Evolutionary conservation across 2,888 invertebrate species (phyloP).

Genomic region (Mimumesa dahlbomi): DNA sequence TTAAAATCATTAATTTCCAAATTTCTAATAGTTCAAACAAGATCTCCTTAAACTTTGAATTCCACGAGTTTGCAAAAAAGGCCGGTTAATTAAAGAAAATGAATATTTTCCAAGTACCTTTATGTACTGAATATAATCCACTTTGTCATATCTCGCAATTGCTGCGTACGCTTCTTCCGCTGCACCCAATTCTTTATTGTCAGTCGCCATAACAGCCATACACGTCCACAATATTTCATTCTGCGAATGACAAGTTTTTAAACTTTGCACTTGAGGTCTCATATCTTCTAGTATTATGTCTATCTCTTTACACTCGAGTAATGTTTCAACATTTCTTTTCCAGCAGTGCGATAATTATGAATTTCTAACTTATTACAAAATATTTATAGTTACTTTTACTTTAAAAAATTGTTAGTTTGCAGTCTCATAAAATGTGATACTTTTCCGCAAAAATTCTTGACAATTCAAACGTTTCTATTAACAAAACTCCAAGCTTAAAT

Average conservation of each 20-base stretch:
- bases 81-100: too few relatives aligned
- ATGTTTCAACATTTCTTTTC: too few relatives aligned
- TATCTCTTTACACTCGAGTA: too few relatives aligned
- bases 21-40: too few relatives aligned
- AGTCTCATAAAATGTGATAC: neutral
- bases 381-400: too few relatives aligned
- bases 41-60: too few relatives aligned
- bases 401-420: too few relatives aligned
- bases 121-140: slow-evolving; percentile 90
- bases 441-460: neutral
- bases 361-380: too few relatives aligned
- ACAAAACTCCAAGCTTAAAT: neutral
- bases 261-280: neutral
- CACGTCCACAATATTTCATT: slow-evolving; percentile 94
- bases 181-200: slow-evolving; percentile 91
- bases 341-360: too few relatives aligned
- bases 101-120: slow-evolving; percentile 83
- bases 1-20: too few relatives aligned
- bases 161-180: slow-evolving; percentile 98
- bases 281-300: too few relatives aligned
- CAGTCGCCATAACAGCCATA: slow-evolving; percentile 94
- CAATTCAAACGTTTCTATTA: neutral
- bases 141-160: slow-evolving; percentile 92
- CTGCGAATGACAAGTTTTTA: slow-evolving; percentile 62
- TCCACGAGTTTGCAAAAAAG: too few relatives aligned